Percentiles rank a stretch among this genome's conserved stretches.
Conservation (phyloP, 2,888 invertebrate genomes). For the Tortrix viridana region DNA sequence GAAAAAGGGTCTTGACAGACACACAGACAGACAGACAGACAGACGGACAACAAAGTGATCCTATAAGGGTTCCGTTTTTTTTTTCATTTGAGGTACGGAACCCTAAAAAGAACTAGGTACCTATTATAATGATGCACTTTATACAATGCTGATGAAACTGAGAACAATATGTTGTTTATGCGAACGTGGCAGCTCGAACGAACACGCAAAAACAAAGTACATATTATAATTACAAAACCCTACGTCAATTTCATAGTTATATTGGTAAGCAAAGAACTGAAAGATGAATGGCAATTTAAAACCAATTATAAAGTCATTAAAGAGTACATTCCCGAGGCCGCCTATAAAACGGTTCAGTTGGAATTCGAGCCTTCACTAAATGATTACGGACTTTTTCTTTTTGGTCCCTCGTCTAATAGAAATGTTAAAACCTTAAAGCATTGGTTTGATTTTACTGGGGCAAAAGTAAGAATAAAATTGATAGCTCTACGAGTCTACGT, state of each 20-base stretch:
- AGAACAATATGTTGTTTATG: too few species aligned
- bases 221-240: neutral
- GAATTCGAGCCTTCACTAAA: slow-evolving; percentile 71
- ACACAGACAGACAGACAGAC: too few species aligned
- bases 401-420: slow-evolving; percentile 61
- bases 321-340: slow-evolving; percentile 53
- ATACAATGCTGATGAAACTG: too few species aligned
- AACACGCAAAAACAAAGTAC: neutral
- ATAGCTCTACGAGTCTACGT: neutral
- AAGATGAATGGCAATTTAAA: slow-evolving; percentile 37
- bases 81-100: too few species aligned
- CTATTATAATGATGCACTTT: too few species aligned
- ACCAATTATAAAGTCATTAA: slow-evolving; percentile 39
- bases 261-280: slow-evolving; percentile 24
- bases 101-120: too few species aligned
- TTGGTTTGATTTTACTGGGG: slow-evolving; percentile 60
- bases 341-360: slow-evolving; percentile 63
- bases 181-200: too few species aligned
- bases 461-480: neutral
- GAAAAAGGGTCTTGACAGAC: too few species aligned
- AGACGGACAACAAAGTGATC: too few species aligned
- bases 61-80: too few species aligned
- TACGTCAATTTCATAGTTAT: slow-evolving; percentile 9
- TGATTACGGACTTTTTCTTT: slow-evolving; percentile 68
- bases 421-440: slow-evolving; percentile 61